These are phyloP conservation scores for Scaptomyza hsui DNA, from an alignment of 1,140 invertebrate genomes.

Conservation along the genomic window DNA sequence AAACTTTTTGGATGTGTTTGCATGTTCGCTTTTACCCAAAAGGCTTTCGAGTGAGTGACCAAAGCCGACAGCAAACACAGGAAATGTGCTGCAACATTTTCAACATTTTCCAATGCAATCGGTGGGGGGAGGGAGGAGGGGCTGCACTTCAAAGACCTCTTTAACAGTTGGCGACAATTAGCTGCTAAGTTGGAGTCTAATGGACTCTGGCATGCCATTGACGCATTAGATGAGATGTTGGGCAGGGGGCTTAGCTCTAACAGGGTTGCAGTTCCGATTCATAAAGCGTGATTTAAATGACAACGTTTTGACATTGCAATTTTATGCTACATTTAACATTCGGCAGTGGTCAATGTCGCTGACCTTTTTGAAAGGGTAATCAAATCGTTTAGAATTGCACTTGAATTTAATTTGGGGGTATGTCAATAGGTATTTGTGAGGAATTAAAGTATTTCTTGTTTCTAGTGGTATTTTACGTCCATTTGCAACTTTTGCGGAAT, in stretches of 20 bases:
- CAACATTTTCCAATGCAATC: slow-evolving; percentile 29
- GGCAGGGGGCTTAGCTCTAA: slow-evolving; percentile 2
- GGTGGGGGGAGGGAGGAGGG: too few species aligned
- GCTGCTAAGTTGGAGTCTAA: slow-evolving; percentile 48
- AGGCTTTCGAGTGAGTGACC: slow-evolving; percentile 3
- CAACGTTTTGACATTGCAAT: slow-evolving; percentile 62
- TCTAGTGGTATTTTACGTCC: too few species aligned
- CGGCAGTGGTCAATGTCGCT: slow-evolving; percentile 41
- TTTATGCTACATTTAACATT: slow-evolving; percentile 73
- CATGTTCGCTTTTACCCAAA: slow-evolving; percentile 15
- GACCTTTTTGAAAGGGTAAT: slow-evolving; percentile 32
- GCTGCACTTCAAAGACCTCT: slow-evolving; percentile 55
- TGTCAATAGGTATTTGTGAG: neutral
- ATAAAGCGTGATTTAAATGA: slow-evolving; percentile 50
- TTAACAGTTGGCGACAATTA: slow-evolving; percentile 66
- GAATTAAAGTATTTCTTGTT: too few species aligned
- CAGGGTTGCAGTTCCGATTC: slow-evolving; percentile 6
- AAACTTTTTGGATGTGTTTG: slow-evolving; percentile 53
- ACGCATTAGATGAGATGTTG: slow-evolving; percentile 55
- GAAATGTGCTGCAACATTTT: slow-evolving; percentile 64
- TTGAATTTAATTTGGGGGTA: slow-evolving; percentile 2
- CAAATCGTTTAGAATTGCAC: neutral
- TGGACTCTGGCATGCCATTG: slow-evolving; percentile 63
- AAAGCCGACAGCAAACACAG: slow-evolving; percentile 58
- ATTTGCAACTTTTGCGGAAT: too few species aligned